Conservation (phyloP, 2,797 vertebrate genomes). For the Sebastes iracundus region DNA sequence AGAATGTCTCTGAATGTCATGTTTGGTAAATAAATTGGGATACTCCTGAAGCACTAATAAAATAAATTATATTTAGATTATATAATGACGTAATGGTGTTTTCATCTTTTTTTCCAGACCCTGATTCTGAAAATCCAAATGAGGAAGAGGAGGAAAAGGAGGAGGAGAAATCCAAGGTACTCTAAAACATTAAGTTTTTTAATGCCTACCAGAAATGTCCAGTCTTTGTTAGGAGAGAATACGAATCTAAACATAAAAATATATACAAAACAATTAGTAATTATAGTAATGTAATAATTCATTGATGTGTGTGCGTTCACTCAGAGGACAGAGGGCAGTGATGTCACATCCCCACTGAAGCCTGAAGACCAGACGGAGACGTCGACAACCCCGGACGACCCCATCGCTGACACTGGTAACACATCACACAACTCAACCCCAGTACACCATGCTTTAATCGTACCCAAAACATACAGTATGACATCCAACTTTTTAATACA, state of each 20-base stretch:
- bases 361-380: conserved; percentile 14
- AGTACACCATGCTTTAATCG: neutral
- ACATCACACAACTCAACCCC: neutral
- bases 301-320: neutral
- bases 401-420: conserved; percentile 7
- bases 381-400: neutral
- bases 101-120: conserved; percentile 17
- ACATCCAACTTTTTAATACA: neutral
- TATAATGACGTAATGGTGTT: neutral
- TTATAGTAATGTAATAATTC: neutral
- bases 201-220: too few species aligned
- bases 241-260: neutral
- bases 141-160: conserved; percentile 12
- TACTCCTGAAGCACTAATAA: neutral
- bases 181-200: neutral
- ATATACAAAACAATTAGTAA: neutral
- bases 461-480: neutral
- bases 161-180: conserved; percentile 38
- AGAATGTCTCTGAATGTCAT: neutral
- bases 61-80: neutral
- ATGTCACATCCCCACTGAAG: neutral
- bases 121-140: conserved; percentile 5
- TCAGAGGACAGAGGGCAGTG: neutral
- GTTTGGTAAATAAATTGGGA: neutral
- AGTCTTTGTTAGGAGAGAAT: neutral